Percentiles rank a stretch among this genome's conserved stretches.
phyloP scores from a whole-genome alignment of 53 echinoderm and acorn worm species.

The Patiria pectinifera region DNA sequence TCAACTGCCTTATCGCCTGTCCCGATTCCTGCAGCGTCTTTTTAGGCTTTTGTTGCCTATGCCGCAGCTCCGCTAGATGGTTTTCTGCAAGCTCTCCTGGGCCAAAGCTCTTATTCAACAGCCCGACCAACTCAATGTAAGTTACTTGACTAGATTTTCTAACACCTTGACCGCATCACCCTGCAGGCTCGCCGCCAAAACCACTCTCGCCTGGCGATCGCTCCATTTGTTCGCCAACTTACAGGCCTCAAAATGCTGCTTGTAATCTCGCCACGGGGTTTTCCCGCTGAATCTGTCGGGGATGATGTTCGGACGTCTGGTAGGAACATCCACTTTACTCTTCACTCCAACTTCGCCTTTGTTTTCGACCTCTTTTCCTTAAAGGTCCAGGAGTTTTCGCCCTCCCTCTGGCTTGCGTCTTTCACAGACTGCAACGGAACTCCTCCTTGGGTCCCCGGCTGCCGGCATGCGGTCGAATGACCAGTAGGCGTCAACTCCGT shows the following conservation, averaged over 20 bases:
- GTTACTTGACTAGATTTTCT: neutral
- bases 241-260: constrained; percentile 15
- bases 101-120: constrained; percentile 9
- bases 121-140: neutral
- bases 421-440: neutral
- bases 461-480: too few relatives aligned
- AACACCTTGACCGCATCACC: constrained; percentile 34
- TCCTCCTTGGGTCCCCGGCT: neutral
- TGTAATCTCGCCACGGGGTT: constrained; percentile 27
- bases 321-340: neutral
- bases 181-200: too few relatives aligned
- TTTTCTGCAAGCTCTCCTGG: constrained; percentile 32
- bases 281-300: constrained; percentile 53
- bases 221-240: constrained; percentile 26
- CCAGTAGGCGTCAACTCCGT: too few relatives aligned
- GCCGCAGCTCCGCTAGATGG: constrained; percentile 10
- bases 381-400: neutral
- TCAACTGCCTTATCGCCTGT: too few relatives aligned
- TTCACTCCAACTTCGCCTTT: neutral
- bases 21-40: too few relatives aligned
- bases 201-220: constrained; percentile 3
- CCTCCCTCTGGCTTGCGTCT: neutral
- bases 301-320: constrained; percentile 34
- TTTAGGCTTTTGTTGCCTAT: constrained; percentile 27
- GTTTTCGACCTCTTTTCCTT: neutral